These are phyloP conservation scores for Acridotheres tristis DNA, from an alignment of 2,797 vertebrate species.

Conservation along the genomic window DNA sequence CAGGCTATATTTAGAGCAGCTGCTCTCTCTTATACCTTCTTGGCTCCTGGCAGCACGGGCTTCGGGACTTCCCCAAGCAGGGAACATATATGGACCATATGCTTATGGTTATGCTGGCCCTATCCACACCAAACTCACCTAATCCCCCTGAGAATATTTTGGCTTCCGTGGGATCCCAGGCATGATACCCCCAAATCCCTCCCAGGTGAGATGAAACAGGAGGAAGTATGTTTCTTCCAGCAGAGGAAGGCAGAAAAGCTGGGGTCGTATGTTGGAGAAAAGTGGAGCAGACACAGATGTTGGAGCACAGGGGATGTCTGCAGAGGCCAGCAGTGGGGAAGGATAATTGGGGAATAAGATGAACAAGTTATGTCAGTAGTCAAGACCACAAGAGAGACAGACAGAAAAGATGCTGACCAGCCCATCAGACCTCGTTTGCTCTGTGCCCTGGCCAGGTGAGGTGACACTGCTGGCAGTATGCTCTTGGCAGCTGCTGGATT, in stretches of 20 bases:
- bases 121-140: fast-evolving
- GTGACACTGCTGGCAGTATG: background rate
- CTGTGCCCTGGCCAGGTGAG: background rate
- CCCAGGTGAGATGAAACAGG: fast-evolving
- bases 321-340: background rate
- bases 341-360: background rate
- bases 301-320: fast-evolving
- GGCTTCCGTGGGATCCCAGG: background rate
- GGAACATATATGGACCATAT: background rate
- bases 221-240: background rate
- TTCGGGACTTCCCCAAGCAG: background rate
- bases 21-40: background rate
- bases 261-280: background rate
- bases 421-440: background rate
- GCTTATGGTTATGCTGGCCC: background rate
- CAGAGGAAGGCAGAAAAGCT: background rate
- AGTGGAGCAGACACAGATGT: background rate
- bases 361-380: background rate
- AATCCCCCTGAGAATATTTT: background rate
- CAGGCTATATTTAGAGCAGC: constrained; percentile 22
- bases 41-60: background rate
- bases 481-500: background rate
- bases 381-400: background rate
- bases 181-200: background rate
- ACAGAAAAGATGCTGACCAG: background rate